Evolutionary conservation across 2,797 vertebrate genomes (phyloP), one percentile per base, ranked within the genome.

Genomic region (Micropoecilia bifurca): DNA sequence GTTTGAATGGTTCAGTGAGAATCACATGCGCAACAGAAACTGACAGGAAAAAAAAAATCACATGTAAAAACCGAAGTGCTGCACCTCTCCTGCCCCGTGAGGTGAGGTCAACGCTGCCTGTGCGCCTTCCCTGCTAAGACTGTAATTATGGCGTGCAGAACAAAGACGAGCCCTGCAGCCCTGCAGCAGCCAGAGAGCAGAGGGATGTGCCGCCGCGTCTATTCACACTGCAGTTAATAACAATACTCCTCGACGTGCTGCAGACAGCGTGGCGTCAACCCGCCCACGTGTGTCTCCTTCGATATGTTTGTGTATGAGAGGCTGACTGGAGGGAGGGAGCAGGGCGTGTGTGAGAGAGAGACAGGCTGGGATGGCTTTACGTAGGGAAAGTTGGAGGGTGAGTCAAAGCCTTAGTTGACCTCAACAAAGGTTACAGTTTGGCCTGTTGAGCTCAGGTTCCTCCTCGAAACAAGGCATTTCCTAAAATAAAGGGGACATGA

Each of bases 221-320:
- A 92, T 94, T 95, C 93, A 94, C 94, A 87, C 88, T 73, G 77
- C 90, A 87, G 81, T 93, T 95, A 95, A 95, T 94, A 94, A 96
- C 94, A 95, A 95, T 94, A 92, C 93, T 94, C 83, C 91, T 91
- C 83, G 85, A 86, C 79, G 80, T 81, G 75, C 63, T 84, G 91
- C 93, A 96, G 95, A 96, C 95, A 92, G 88, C 46, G n/a, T 41
- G 95, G 95, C 95, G 95, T 94, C 95, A 88, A 88, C 76, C 92
- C 91, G 90, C 92, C 92, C 88, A 93, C 91, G 80, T 90, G 92
- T 91, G 89, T 90, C 81, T 93, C 71, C 76, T 79, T 81, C 75
- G 66, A 69, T 91, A 87, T 83, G 80, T 85, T 77, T 85, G 83
- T 84, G 77, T 30, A 59, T 74, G 71, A 80, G 59, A 82, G 16